Base-by-base conservation (phyloP, 2,888 invertebrate species). In the Clostera curtula region DNA sequence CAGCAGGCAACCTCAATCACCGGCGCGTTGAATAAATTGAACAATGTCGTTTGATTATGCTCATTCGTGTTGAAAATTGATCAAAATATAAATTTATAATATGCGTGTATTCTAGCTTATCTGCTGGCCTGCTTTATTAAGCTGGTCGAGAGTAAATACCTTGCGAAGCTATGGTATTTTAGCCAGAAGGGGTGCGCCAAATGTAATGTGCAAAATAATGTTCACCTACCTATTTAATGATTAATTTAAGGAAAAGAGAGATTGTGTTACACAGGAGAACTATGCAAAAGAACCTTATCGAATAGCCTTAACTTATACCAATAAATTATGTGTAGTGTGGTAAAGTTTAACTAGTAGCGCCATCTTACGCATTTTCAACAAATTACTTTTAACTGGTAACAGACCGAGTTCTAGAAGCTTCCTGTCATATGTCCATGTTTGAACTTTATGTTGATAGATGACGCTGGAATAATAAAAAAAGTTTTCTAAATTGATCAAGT, bases 1-100 rank as follows among this genome's bases (percentile, higher is more conserved):
- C 74, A 75, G 74, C 76, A n/a, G n/a, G n/a, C n/a, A 80, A 82
- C 77, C 80, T 77, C 79, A 72, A 75, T 75, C 74, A 66, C 52
- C 62, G 69, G 65, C 67, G 61, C 64, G 62, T 65, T 61, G 62
- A 69, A 51, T 52, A 55, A 53, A 54, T 51, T 59, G 43, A 62
- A 76, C 73, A 79, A 75, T 70, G 73, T 76, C 73, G 62, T 66
- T 61, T 61, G 53, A 46, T 66, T 67, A 65, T 67, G 68, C 60
- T 44, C 60, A 52, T 56, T 58, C 56, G 52, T 64, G 60, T 67
- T 46, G 53, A 69, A 67, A 65, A 54, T 57, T 56, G 63, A 68
- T 64, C 67, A 56, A 70, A 69, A 69, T 58, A 52, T n/a, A n/a
- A n/a, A n/a, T 58, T 54, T 49, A 53, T 42, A 43, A 43, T 49